Percentiles rank a stretch among this genome's conserved stretches.
Evolutionary conservation across 2,888 invertebrate species (phyloP).

Genomic region (Tipula unca): DNA sequence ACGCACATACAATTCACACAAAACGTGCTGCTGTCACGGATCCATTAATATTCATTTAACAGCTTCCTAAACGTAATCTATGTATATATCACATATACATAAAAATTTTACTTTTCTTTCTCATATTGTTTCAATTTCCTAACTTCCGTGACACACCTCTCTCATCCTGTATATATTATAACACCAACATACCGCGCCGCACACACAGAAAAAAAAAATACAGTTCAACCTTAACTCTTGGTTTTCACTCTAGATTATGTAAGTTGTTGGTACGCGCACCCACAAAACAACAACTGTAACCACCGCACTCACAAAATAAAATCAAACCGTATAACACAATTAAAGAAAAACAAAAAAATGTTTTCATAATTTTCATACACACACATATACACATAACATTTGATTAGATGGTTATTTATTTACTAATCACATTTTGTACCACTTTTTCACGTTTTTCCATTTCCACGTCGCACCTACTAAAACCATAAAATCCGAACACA

Average conservation of each 20-base stretch:
- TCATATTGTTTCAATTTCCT: neutral
- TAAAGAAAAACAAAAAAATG: neutral
- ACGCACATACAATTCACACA: neutral
- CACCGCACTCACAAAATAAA: neutral
- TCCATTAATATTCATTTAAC: neutral
- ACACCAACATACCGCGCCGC: neutral
- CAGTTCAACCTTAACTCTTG: neutral
- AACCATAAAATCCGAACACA: neutral
- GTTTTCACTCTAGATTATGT: neutral
- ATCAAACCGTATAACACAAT: neutral
- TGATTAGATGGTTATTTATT: neutral
- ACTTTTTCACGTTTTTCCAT: neutral
- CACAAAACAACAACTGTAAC: neutral
- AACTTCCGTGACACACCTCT: neutral
- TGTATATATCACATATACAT: neutral
- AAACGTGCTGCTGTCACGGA: neutral
- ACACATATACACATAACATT: neutral
- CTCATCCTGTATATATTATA: neutral
- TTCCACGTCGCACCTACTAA: neutral
- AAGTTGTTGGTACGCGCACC: too few relatives aligned
- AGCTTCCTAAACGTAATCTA: neutral
- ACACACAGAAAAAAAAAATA: neutral
- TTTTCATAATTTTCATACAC: neutral
- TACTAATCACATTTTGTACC: neutral
- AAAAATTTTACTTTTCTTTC: neutral